Conservation (phyloP, 53 echinoderm and acorn worm genomes). For the Zoroaster sp. region DNA sequence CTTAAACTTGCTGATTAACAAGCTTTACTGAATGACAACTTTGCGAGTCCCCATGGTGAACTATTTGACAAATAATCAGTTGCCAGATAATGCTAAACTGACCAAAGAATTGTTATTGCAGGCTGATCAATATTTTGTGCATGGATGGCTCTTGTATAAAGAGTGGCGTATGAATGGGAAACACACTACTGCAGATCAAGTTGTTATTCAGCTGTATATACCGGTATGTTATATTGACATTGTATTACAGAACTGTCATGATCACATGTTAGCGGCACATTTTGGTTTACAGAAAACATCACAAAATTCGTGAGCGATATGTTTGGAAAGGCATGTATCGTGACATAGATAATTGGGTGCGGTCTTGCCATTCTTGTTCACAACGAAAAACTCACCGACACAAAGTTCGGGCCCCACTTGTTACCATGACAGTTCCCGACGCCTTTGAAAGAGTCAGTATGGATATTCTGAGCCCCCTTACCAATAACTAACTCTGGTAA, state of each 20-base stretch:
- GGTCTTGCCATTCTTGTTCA: conserved; percentile 24
- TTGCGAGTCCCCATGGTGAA: conserved; percentile 1
- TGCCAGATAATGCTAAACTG: conserved; percentile 16
- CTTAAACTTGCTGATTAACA: conserved; percentile 4
- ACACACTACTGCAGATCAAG: background rate
- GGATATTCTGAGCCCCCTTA: conserved; percentile 14
- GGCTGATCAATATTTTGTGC: conserved; percentile 21
- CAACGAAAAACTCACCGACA: conserved; percentile 16
- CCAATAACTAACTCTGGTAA: conserved; percentile 15
- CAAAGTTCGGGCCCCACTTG: conserved; percentile 8
- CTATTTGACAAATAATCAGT: background rate
- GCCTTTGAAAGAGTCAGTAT: conserved; percentile 47
- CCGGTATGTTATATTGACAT: conserved; percentile 30
- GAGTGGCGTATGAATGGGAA: conserved; percentile 20
- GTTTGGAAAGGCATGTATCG: conserved; percentile 31
- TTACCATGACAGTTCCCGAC: conserved; percentile 17
- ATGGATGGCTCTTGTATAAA: conserved; percentile 9
- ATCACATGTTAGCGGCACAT: conserved; percentile 29
- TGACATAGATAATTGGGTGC: conserved; percentile 34
- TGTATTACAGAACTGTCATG: conserved; percentile 33
- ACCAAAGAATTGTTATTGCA: background rate
- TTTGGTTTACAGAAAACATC: conserved; percentile 36
- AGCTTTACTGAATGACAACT: background rate
- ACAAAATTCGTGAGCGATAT: conserved; percentile 32
- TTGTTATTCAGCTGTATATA: conserved; percentile 6